These are phyloP conservation scores for Notechis scutatus DNA, from an alignment of 2,113 vertebrate genomes.

Conservation along the genomic window DNA sequence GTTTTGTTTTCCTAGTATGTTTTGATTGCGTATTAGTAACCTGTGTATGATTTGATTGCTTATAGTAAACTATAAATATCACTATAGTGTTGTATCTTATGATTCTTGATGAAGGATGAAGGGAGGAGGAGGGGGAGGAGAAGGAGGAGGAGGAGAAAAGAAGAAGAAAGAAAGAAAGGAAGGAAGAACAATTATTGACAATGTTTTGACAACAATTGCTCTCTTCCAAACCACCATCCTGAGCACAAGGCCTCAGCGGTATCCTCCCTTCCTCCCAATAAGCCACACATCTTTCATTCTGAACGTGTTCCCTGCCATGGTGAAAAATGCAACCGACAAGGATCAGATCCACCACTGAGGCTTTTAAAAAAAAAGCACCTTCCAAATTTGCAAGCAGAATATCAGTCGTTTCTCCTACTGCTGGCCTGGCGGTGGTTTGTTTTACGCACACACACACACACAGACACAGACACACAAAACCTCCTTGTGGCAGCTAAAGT, in stretches of 20 bases:
- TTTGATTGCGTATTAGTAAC: no score
- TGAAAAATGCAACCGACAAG: conserved; percentile 9
- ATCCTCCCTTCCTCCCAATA: background rate
- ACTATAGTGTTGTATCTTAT: no score
- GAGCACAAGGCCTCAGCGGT: background rate
- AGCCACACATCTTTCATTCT: background rate
- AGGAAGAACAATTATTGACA: background rate
- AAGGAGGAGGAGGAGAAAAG: rapidly evolving
- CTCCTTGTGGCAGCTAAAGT: background rate
- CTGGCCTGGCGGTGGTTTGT: background rate
- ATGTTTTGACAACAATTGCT: background rate
- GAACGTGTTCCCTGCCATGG: conserved; percentile 2
- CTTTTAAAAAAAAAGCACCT: background rate
- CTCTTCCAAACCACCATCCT: background rate
- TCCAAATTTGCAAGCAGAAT: background rate
- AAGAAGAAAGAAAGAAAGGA: no score
- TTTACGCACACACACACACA: background rate
- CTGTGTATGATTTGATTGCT: no score
- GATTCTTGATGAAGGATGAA: no score
- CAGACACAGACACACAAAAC: background rate
- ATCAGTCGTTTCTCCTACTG: background rate
- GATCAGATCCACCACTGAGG: background rate
- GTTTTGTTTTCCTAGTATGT: no score
- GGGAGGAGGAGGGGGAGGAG: no score
- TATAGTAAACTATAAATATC: no score